phyloP scores from a whole-genome alignment of 2,113 vertebrate genomes.

The Eudyptes chrysolophus region DNA sequence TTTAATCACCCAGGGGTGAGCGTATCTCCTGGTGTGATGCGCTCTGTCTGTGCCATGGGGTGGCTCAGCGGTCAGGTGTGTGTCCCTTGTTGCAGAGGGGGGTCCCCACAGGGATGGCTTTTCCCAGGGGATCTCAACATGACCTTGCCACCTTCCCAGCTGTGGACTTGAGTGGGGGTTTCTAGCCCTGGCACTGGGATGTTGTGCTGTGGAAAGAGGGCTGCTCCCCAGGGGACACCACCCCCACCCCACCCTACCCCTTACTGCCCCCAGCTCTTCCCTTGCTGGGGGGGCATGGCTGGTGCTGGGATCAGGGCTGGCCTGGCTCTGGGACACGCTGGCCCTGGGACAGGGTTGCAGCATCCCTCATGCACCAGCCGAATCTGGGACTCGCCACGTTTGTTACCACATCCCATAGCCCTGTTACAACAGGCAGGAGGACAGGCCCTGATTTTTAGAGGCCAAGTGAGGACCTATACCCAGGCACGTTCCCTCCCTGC shows the following conservation, averaged over 20 bases:
- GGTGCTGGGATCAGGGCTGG: neutral
- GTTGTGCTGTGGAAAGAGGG: neutral
- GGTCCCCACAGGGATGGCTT: neutral
- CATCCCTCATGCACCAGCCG: accelerated
- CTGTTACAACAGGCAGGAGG: neutral
- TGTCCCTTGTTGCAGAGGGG: neutral
- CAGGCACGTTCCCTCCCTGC: neutral
- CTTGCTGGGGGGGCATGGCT: neutral
- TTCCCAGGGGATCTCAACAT: neutral
- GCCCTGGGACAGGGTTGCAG: neutral
- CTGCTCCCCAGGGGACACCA: accelerated
- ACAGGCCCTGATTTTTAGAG: neutral
- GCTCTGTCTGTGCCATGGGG: accelerated
- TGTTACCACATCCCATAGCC: neutral
- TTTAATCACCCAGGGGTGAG: neutral
- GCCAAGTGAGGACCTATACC: accelerated
- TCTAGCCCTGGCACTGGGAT: neutral
- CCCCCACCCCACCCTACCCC: too few species aligned
- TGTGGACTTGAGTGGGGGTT: neutral
- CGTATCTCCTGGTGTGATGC: accelerated
- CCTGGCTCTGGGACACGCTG: neutral
- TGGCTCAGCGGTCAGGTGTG: accelerated
- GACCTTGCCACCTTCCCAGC: neutral
- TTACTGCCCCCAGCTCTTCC: neutral
- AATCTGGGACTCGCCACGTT: accelerated